These are phyloP conservation scores for Pangasius larnaudii DNA, from an alignment of 2,797 vertebrate species.

Conservation along the genomic window DNA sequence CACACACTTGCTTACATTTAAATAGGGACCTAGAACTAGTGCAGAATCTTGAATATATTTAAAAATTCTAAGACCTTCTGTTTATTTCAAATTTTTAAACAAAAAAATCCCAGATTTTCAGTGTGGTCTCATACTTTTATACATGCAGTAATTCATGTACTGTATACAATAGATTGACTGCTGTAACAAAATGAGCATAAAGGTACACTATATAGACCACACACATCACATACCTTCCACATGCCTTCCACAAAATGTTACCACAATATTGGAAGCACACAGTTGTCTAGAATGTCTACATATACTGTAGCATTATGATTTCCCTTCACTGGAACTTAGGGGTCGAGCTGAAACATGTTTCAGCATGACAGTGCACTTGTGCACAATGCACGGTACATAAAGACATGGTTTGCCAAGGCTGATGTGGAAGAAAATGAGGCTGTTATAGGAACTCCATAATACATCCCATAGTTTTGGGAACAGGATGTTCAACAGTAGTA, in stretches of 20 bases:
- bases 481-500: not conserved
- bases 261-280: not conserved
- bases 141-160: not conserved
- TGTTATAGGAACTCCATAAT: not conserved
- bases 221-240: no score
- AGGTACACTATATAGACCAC: no score
- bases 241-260: no score
- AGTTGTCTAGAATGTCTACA: not conserved
- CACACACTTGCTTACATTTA: no score
- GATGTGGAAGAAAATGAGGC: not conserved
- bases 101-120: no score
- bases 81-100: no score
- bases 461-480: no score
- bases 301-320: not conserved
- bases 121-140: not conserved
- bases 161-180: not conserved
- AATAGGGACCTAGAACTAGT: not conserved
- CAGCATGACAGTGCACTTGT: not conserved
- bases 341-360: not conserved
- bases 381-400: not conserved
- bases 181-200: not conserved
- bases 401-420: not conserved
- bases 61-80: no score
- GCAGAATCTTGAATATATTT: not conserved
- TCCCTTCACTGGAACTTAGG: not conserved